Conservation (phyloP, 2,888 invertebrate genomes). For the Drosophila koepferae region DNA sequence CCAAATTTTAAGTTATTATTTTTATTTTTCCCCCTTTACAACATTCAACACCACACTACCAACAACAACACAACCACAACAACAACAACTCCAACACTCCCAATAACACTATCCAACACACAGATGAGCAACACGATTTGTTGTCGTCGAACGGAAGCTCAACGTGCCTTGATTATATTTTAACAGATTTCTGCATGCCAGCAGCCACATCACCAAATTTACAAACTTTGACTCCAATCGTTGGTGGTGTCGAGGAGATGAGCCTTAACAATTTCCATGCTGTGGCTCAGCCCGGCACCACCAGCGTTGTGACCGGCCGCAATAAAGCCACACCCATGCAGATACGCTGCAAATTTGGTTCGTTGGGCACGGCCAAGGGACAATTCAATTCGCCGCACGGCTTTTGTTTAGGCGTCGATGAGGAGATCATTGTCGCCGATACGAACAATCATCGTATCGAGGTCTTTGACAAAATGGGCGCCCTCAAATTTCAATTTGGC, state of each 20-base stretch:
- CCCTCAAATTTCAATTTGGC: conserved; percentile 97
- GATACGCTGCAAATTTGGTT: conserved; percentile 96
- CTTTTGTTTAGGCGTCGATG: conserved; percentile 97
- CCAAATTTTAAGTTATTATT: conserved; percentile 13
- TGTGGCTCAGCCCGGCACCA: conserved; percentile 84
- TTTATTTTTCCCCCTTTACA: conserved; percentile 30
- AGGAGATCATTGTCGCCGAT: conserved; percentile 98
- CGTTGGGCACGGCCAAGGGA: conserved; percentile 95
- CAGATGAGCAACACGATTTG: conserved; percentile 85
- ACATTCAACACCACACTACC: conserved; percentile 3
- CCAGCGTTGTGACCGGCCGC: conserved; percentile 86
- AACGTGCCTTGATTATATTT: conserved; percentile 87
- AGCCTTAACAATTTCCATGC: conserved; percentile 83
- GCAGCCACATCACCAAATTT: conserved; percentile 88
- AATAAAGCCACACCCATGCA: conserved; percentile 94
- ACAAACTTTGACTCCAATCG: conserved; percentile 85
- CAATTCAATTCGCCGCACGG: conserved; percentile 99
- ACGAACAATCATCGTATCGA: conserved; percentile 98
- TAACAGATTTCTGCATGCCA: conserved; percentile 87
- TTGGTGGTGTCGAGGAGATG: conserved; percentile 85
- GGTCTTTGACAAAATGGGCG: conserved; percentile 97
- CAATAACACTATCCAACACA: conserved; percentile 51
- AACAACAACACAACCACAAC: conserved; percentile 8
- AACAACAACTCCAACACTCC: conserved; percentile 22
- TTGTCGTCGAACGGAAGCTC: conserved; percentile 88